Percentiles rank a stretch among this genome's conserved stretches.
Conservation (phyloP, 64 coral and sea anemone genomes). For the Exaiptasia diaphana region DNA sequence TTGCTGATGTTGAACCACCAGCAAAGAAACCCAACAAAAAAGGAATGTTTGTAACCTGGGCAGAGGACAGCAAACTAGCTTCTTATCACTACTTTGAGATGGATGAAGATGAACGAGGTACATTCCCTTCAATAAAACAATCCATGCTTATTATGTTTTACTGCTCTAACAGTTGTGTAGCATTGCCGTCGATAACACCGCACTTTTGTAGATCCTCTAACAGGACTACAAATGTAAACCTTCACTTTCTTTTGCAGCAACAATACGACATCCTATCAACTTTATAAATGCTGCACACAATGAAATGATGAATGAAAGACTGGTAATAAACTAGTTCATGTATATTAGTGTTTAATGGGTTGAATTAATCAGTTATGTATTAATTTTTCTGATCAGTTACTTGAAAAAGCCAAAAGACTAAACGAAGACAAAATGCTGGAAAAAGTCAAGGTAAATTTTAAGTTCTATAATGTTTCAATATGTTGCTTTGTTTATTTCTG, state of each 20-base stretch:
- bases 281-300: constrained; percentile 84
- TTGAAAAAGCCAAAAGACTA: constrained; percentile 83
- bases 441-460: constrained; percentile 41
- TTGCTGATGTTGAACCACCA: constrained; percentile 44
- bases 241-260: constrained; percentile 35
- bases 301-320: constrained; percentile 84
- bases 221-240: too few relatives aligned
- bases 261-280: constrained; percentile 81
- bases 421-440: constrained; percentile 89
- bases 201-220: too few relatives aligned
- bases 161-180: background rate
- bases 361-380: background rate
- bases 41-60: constrained; percentile 42
- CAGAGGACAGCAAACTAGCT: constrained; percentile 71
- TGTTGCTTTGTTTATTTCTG: background rate
- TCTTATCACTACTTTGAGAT: constrained; percentile 79
- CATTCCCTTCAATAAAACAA: too few relatives aligned
- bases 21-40: constrained; percentile 75
- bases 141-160: background rate
- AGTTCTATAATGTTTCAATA: background rate
- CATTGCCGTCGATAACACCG: background rate
- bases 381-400: constrained; percentile 42
- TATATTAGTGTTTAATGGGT: background rate
- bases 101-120: constrained; percentile 91
- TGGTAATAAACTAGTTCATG: constrained; percentile 10